phyloP scores from a whole-genome alignment of 2,113 vertebrate genomes.

The Leptodactylus fuscus region DNA sequence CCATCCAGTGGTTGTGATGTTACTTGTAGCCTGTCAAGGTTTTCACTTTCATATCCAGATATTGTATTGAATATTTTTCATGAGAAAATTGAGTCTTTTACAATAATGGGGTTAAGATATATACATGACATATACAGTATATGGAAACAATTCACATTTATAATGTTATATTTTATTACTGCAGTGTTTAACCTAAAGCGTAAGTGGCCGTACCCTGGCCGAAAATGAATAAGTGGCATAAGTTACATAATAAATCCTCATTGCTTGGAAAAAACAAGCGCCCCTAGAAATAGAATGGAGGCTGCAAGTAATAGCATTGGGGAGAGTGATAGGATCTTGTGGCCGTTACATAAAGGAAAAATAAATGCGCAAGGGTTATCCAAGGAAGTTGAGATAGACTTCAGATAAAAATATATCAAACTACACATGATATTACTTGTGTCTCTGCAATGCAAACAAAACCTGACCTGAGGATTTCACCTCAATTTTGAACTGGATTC shows the following conservation, averaged over 20 bases:
- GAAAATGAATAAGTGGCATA: not conserved
- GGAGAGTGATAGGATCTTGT: no score
- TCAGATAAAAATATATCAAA: constrained; percentile 41
- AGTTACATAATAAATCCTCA: not conserved
- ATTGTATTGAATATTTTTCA: no score
- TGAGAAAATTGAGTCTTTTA: no score
- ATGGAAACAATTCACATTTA: no score
- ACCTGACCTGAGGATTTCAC: constrained; percentile 21
- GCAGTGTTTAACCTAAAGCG: no score
- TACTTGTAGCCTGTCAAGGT: no score
- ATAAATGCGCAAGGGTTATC: constrained; percentile 29
- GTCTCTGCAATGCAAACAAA: constrained; percentile 44
- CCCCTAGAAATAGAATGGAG: not conserved
- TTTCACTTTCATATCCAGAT: no score
- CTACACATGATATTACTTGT: constrained; percentile 27
- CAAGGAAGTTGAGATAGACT: not conserved
- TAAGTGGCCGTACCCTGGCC: not conserved
- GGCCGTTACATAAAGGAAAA: constrained; percentile 20
- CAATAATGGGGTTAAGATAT: no score
- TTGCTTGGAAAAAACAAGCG: not conserved
- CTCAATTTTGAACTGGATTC: constrained; percentile 40
- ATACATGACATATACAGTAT: no score
- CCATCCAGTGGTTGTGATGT: no score
- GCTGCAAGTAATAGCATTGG: not conserved
- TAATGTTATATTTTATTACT: no score